A percentile compares a stretch with the other conserved stretches of the same genome.
Evolutionary conservation across 1,140 invertebrate genomes (phyloP).

Genomic region (Brachionus rotundiformis): DNA sequence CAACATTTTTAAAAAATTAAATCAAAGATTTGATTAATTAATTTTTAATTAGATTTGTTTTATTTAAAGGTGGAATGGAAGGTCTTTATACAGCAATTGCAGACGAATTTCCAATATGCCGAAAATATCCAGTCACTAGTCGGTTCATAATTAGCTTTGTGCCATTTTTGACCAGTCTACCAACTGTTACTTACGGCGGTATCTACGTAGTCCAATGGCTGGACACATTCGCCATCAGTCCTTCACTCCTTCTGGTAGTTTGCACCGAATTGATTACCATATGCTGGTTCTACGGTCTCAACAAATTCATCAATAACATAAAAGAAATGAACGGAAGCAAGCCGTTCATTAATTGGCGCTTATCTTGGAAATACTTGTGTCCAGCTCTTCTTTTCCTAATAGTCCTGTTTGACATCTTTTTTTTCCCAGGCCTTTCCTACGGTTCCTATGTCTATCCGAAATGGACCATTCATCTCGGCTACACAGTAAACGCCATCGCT

Average conservation of each 20-base stretch:
- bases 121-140: background rate
- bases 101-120: constrained; percentile 39
- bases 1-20: too few relatives aligned
- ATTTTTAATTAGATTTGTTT: background rate
- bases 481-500: constrained; percentile 7
- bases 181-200: constrained; percentile 47
- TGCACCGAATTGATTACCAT: constrained; percentile 11
- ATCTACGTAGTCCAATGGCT: constrained; percentile 40
- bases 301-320: constrained; percentile 63
- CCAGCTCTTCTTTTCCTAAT: constrained; percentile 55
- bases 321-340: constrained; percentile 62
- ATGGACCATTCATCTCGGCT: constrained; percentile 30
- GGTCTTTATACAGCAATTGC: constrained; percentile 18
- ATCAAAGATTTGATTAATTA: too few relatives aligned
- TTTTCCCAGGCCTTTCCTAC: background rate
- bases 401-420: constrained; percentile 14
- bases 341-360: constrained; percentile 59
- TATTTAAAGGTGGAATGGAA: constrained; percentile 29
- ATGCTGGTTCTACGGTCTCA: constrained; percentile 55
- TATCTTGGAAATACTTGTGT: constrained; percentile 60
- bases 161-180: constrained; percentile 44
- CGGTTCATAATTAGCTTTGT: background rate
- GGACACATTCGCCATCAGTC: constrained; percentile 30
- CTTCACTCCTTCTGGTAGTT: constrained; percentile 4
- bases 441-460: constrained; percentile 23